Percentiles rank a stretch among this genome's conserved stretches.
These are phyloP conservation scores for Temnothorax curvispinosus DNA, from an alignment of 1,140 invertebrate genomes.

Conservation along the genomic window DNA sequence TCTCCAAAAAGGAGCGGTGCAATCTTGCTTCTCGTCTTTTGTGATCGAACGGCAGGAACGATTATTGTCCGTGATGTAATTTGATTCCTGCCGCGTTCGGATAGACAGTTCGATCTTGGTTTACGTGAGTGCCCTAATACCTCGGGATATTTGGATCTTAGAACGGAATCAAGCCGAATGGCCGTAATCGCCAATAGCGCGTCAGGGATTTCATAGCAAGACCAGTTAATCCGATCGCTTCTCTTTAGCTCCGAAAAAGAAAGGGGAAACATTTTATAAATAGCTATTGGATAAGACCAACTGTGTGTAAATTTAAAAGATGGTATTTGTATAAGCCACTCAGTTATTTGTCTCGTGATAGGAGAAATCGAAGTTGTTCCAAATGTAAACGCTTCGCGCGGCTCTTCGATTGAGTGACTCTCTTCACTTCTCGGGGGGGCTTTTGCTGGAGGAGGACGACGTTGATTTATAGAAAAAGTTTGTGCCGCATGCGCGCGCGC, in stretches of 20 bases:
- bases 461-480: constrained; percentile 66
- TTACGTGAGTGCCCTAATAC: constrained; percentile 53
- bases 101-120: constrained; percentile 59
- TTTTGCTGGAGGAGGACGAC: neutral
- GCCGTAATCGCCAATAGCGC: neutral
- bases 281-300: neutral
- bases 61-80: constrained; percentile 66
- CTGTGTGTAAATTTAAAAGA: neutral
- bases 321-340: neutral
- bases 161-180: constrained; percentile 39
- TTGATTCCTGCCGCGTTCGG: constrained; percentile 60
- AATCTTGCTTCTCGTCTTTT: neutral
- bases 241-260: neutral
- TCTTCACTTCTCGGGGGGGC: neutral
- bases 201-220: neutral
- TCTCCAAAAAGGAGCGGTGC: neutral
- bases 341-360: constrained; percentile 20
- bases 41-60: neutral
- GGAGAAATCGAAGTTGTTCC: neutral
- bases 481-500: neutral
- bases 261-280: neutral
- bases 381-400: constrained; percentile 10
- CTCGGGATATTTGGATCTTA: constrained; percentile 50
- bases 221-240: neutral
- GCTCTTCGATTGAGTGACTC: constrained; percentile 35